Percentiles rank a stretch among this genome's conserved stretches.
These are phyloP conservation scores for Syrmaticus mikado DNA, from an alignment of 2,113 vertebrate genomes.

Conservation along the genomic window DNA sequence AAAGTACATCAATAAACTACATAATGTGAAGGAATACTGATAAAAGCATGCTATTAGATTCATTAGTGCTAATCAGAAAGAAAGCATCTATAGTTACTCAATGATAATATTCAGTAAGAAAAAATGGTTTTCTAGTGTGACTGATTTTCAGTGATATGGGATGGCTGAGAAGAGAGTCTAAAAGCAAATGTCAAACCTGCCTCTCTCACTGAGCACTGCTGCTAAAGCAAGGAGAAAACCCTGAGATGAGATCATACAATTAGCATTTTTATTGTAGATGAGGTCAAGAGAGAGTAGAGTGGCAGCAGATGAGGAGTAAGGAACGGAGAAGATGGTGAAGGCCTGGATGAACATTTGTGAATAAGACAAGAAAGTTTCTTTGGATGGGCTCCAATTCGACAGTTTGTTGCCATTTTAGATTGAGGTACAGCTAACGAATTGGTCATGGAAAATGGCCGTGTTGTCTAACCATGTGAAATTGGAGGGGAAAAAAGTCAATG, in stretches of 20 bases:
- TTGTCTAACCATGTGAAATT: not conserved
- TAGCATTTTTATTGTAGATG: not conserved
- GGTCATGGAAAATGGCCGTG: not conserved
- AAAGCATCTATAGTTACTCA: constrained; percentile 21
- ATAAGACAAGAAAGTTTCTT: not conserved
- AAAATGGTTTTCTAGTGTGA: constrained; percentile 11
- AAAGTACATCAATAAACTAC: constrained; percentile 66
- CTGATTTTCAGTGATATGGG: not conserved
- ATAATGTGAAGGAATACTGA: constrained; percentile 43
- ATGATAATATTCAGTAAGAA: constrained; percentile 17
- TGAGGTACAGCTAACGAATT: not conserved
- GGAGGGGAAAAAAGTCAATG: not conserved
- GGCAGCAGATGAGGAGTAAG: not conserved
- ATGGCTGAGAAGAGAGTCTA: not conserved
- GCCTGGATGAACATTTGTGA: not conserved
- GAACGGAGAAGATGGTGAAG: not conserved
- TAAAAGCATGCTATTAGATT: constrained; percentile 60
- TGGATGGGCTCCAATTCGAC: not conserved
- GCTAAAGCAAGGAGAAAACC: not conserved
- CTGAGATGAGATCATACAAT: not conserved
- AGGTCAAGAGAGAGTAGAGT: not conserved
- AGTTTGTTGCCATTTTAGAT: not conserved
- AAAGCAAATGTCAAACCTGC: constrained; percentile 42
- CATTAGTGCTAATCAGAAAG: constrained; percentile 67
- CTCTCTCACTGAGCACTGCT: not conserved